These are phyloP conservation scores for Gouania willdenowi DNA, from an alignment of 2,797 vertebrate genomes.

Conservation along the genomic window DNA sequence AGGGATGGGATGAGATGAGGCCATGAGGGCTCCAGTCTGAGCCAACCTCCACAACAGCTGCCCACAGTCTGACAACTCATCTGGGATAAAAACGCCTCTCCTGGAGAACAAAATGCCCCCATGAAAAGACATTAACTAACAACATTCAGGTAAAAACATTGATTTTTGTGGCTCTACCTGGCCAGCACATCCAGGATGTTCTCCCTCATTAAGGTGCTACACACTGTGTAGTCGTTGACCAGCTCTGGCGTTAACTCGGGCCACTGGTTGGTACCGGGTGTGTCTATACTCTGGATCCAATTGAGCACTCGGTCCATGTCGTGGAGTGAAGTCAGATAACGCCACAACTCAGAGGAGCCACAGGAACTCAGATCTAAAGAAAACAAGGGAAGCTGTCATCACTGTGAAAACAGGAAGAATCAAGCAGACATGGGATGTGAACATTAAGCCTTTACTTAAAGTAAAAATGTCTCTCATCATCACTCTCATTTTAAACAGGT, in stretches of 20 bases:
- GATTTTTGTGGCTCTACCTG: conserved; percentile 15
- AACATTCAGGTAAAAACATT: no score
- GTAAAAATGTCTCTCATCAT: no score
- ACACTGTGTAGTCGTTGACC: conserved; percentile 73
- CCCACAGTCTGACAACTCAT: conserved; percentile 83
- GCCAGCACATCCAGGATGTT: conserved; percentile 73
- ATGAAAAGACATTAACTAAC: no score
- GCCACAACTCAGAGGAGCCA: conserved; percentile 80
- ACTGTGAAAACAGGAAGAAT: no score
- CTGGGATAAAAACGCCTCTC: conserved; percentile 75
- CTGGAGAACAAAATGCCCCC: conserved; percentile 26
- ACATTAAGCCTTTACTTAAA: no score
- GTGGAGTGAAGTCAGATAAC: conserved; percentile 81
- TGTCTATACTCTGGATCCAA: conserved; percentile 73
- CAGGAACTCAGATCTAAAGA: conserved; percentile 51
- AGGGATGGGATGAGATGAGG: conserved; percentile 64
- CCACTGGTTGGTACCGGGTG: conserved; percentile 64
- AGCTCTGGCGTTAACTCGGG: conserved; percentile 73
- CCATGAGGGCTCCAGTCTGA: conserved; percentile 81
- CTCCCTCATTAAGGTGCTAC: conserved; percentile 80
- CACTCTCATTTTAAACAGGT: no score
- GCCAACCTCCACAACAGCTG: conserved; percentile 81
- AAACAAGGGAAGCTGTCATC: not conserved
- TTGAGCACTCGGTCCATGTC: conserved; percentile 65
- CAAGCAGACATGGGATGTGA: no score